Conservation (phyloP, 2,888 invertebrate species). For the Drosophila barbarae region DNA sequence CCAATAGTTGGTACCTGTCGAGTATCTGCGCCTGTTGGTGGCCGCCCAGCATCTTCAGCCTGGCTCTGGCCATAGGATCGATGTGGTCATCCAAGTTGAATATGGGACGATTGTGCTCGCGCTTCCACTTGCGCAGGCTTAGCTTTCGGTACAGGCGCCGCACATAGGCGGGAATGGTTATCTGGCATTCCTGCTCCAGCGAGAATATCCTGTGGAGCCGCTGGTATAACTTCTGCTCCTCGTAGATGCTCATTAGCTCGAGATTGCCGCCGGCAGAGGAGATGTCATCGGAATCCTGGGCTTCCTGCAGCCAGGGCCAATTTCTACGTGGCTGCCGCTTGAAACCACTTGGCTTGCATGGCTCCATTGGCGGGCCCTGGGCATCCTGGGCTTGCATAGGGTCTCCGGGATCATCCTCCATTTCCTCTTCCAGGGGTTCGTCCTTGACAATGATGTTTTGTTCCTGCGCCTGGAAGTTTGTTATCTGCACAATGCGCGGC, state of each 20-base stretch:
- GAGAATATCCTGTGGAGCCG: conserved; percentile 71
- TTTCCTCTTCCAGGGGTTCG: conserved; percentile 48
- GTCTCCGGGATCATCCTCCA: conserved; percentile 41
- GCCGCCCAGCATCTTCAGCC: conserved; percentile 31
- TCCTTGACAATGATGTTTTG: conserved; percentile 44
- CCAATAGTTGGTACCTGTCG: conserved; percentile 78
- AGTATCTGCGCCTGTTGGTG: conserved; percentile 66
- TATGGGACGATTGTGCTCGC: conserved; percentile 81
- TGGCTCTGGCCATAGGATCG: conserved; percentile 44
- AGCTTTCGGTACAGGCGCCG: conserved; percentile 82
- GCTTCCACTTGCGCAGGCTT: conserved; percentile 81
- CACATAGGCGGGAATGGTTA: conserved; percentile 75
- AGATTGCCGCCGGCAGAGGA: conserved; percentile 50
- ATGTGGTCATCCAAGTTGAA: conserved; percentile 82
- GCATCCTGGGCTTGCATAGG: not conserved
- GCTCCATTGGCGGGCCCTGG: conserved; percentile 30
- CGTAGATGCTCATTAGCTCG: conserved; percentile 74
- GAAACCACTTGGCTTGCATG: conserved; percentile 78
- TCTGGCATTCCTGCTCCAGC: conserved; percentile 60
- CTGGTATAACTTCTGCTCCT: conserved; percentile 75
- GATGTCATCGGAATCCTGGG: conserved; percentile 30
- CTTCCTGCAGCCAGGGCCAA: conserved; percentile 80
- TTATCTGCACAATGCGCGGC: conserved; percentile 78
- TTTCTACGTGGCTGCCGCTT: conserved; percentile 75
- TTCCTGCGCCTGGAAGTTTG: conserved; percentile 76